Evolutionary conservation across 2,113 vertebrate genomes (phyloP).

Genomic region (Rynchops niger): DNA sequence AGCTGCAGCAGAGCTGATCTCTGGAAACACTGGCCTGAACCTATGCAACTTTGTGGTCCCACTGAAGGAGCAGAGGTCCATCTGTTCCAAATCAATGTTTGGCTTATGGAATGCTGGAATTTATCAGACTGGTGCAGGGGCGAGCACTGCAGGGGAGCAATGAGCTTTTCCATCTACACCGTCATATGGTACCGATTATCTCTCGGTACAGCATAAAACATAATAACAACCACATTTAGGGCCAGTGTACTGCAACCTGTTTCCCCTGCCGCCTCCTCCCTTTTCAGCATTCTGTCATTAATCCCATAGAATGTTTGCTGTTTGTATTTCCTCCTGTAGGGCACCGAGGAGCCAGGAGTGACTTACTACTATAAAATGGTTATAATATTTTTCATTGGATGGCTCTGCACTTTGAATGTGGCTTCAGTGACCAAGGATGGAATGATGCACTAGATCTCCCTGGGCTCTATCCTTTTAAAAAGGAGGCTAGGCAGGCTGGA

Average conservation of each 20-base stretch:
- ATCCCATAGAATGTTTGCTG: not conserved
- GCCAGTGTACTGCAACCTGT: constrained; percentile 46
- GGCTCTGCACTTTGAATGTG: not conserved
- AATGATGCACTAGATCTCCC: not conserved
- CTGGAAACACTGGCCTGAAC: not conserved
- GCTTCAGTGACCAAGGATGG: not conserved
- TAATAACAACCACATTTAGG: constrained; percentile 50
- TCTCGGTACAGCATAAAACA: constrained; percentile 45
- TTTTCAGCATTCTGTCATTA: constrained; percentile 14
- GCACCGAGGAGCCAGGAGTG: not conserved
- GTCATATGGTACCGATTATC: constrained; percentile 73
- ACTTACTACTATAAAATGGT: not conserved
- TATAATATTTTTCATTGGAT: accelerated
- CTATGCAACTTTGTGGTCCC: constrained; percentile 10
- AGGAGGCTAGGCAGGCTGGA: not conserved
- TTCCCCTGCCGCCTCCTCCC: not conserved
- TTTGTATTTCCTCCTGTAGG: not conserved
- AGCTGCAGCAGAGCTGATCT: constrained; percentile 9
- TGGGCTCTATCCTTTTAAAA: not conserved
- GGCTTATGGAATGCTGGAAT: constrained; percentile 69
- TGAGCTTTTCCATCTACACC: constrained; percentile 54
- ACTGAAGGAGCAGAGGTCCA: constrained; percentile 47
- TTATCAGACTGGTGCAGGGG: constrained; percentile 66
- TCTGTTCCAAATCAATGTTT: constrained; percentile 75
- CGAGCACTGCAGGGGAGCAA: constrained; percentile 67